A percentile compares a stretch with the other conserved stretches of the same genome.
Conservation (phyloP, 2,797 vertebrate species). For the Danio albolineatus region DNA sequence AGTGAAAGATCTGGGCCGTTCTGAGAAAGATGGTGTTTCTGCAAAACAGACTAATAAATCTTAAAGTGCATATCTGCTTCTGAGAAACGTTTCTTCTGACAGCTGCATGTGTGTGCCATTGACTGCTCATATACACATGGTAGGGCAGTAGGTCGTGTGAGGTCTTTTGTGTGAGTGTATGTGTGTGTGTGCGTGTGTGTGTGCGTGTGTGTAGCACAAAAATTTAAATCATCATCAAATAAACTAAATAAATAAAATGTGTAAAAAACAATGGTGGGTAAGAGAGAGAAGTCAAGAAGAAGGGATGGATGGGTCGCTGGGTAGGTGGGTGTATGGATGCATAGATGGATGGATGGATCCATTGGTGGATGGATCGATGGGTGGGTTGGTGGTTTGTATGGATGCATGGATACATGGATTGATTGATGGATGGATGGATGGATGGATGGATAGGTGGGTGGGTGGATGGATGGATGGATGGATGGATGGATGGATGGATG, state of each 20-base stretch:
- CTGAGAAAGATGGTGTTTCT: conserved; percentile 30
- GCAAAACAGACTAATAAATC: conserved; percentile 56
- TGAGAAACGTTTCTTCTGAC: conserved; percentile 28
- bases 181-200: too few relatives aligned
- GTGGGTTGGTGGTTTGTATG: too few relatives aligned
- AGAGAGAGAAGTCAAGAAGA: neutral
- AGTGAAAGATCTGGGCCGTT: conserved; percentile 13
- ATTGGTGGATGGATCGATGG: too few relatives aligned
- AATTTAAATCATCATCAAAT: neutral
- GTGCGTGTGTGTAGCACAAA: neutral
- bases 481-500: too few relatives aligned
- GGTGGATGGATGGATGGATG: too few relatives aligned
- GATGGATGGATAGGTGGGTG: too few relatives aligned
- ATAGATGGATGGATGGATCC: too few relatives aligned
- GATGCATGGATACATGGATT: too few relatives aligned
- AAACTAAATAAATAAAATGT: neutral
- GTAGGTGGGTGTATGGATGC: too few relatives aligned
- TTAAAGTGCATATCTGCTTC: conserved; percentile 2
- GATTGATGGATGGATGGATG: too few relatives aligned
- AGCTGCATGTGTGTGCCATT: conserved; percentile 32
- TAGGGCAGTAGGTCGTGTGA: conserved; percentile 15
- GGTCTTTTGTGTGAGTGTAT: neutral
- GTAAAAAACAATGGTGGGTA: neutral
- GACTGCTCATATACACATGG: conserved; percentile 18
- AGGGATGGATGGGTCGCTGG: too few relatives aligned